Base-by-base conservation (phyloP, 2,113 vertebrate species). In the Microcebus jonahi region DNA sequence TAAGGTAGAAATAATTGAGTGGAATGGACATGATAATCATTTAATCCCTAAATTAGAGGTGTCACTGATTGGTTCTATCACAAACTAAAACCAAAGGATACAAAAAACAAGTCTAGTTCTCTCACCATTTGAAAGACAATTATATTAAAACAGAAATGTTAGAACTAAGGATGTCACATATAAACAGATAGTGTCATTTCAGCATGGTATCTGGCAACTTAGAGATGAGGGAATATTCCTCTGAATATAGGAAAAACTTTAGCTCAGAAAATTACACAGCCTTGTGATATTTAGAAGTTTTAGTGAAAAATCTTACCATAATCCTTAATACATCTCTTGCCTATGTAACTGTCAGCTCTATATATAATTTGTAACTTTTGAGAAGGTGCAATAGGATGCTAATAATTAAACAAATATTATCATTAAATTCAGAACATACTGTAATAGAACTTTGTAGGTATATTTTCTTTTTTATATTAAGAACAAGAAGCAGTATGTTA, bases 401-500 rank as follows among this genome's bases (percentile, higher is more conserved):
- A 84, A 80, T 95, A 79, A 93, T 42, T 76, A 36, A 84, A 36
- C 6, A 73, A 94, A 10, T 27, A 53, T 57, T 20, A 87, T 61
- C 53, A 57, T 84, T 90, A 96, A 80, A 91, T 71, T 91, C 80
- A 88, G 53, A 92, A 87, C 2, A 81, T 71, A 92, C 36, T 23
- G 34, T 73, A 87, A 53, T 79, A 94, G 81, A 98, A 89, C 93
- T 97, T 98, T 90, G 97, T 97, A 97, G 71, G 94, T 96, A 55
- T 89, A 68, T 68, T 89, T 13, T 88, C 34, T 77, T 89, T 92
- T 97, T 92, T 83, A 81, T 92, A 59, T 68, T 94, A 94, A 94
- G 97, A 98, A 97, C 93, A 97, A 98, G 94, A 98, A 97, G 79
- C 94, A 95, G 83, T 98, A 98, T 97, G 90, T 93, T 97, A 88